Conservation (phyloP, 2,888 invertebrate species). For the Baronia brevicornis region DNA sequence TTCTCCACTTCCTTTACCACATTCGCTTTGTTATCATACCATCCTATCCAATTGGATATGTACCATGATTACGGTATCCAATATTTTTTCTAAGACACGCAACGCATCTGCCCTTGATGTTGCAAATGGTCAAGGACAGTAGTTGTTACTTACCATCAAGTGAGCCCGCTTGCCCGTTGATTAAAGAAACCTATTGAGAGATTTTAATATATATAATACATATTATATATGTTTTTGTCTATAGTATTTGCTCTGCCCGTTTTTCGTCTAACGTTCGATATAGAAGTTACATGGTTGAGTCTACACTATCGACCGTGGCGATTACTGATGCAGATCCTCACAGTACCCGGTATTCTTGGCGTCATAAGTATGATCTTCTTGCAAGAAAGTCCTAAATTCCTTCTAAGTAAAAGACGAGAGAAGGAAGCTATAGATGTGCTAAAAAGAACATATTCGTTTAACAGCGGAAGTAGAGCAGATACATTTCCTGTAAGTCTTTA, state of each 20-base stretch:
- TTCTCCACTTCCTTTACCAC: no score
- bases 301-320: slow-evolving; percentile 83
- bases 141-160: neutral
- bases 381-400: slow-evolving; percentile 86
- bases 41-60: no score
- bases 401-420: slow-evolving; percentile 76
- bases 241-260: slow-evolving; percentile 50
- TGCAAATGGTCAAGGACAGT: no score
- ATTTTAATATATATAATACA: no score
- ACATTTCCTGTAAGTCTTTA: slow-evolving; percentile 36
- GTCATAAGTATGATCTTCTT: slow-evolving; percentile 68
- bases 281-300: slow-evolving; percentile 47
- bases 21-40: no score
- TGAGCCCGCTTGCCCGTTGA: neutral
- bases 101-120: no score
- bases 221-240: slow-evolving; percentile 3
- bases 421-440: slow-evolving; percentile 69
- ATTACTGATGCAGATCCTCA: slow-evolving; percentile 78
- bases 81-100: no score
- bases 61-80: no score
- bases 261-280: slow-evolving; percentile 39
- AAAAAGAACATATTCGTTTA: slow-evolving; percentile 35
- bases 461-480: slow-evolving; percentile 30
- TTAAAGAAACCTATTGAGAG: no score
- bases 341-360: slow-evolving; percentile 77